Base-by-base conservation (phyloP, 2,888 invertebrate species). In the Auanema freiburgensis region DNA sequence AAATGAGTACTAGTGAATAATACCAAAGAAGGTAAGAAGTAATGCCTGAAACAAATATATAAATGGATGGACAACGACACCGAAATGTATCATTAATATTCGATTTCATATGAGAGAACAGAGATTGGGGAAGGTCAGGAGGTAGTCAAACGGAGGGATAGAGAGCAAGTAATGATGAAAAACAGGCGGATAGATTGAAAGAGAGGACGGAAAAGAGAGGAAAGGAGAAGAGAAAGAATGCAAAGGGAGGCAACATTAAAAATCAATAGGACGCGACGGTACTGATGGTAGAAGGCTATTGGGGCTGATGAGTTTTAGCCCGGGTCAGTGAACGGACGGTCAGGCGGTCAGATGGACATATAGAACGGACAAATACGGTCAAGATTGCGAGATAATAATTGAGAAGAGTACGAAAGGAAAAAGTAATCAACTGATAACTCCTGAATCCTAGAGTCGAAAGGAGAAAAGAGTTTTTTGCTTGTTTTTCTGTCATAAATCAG, bases 31-130 rank as follows among this genome's bases (percentile, higher is more conserved):
- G 18, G 24, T 50, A 33, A 49, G 24, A 59, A 59, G 62, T 62
- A 60, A 52, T 57, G n/a, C 41, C 25, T 56, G 55, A 63, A 57
- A 56, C 43, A 46, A 50, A 54, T 44, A 42, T 40, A 65, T 25
- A 62, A 43, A 41, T 25, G 49, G 43, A 33, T 21, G 42, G 23
- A 33, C 33, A 33, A 33, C 33, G 33, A 33, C 33, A 33, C 33
- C 33, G 33, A 33, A 33, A 33, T 33, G 33, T 33, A 33, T 33
- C 33, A 33, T 33, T 33, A 33, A 33, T 33, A 33, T 33, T 33
- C 33, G 33, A 33, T 33, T 33, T 33, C 33, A 33, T 33, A 33
- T 33, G 33, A 8, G 33, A 33, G 33, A 33, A 53, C 23, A 54
- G 54, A 57, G 44, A 43, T 40, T 14, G 44, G 55, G 21, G 41